Conservation (phyloP, 1,140 invertebrate species). For the Portunus trituberculatus region DNA sequence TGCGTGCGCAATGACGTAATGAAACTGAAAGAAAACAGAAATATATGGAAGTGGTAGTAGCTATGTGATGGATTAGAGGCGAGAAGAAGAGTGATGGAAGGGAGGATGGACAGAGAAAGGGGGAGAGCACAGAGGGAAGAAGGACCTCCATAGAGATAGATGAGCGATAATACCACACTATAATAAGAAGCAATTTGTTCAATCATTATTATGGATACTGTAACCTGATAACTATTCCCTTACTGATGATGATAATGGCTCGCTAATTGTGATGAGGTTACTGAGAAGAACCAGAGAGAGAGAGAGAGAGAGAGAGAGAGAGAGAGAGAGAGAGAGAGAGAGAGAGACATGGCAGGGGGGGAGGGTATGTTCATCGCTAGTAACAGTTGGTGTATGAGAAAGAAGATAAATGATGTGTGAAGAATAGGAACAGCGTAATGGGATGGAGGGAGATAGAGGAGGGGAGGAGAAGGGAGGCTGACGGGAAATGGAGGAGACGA, state of each 20-base stretch:
- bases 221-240: too few species aligned
- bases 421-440: conserved; percentile 37
- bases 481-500: neutral
- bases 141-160: too few species aligned
- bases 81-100: neutral
- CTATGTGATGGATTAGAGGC: neutral
- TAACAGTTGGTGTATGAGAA: conserved; percentile 51
- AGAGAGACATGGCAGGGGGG: neutral
- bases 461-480: conserved; percentile 32
- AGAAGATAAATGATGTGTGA: conserved; percentile 54
- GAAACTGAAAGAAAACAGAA: too few species aligned
- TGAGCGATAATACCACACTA: neutral
- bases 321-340: conserved; percentile 25
- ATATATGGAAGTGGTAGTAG: too few species aligned
- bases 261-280: too few species aligned
- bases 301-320: conserved; percentile 51
- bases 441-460: conserved; percentile 30
- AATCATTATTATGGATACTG: too few species aligned
- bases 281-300: neutral
- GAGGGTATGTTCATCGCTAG: neutral
- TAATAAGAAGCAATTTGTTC: too few species aligned
- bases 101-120: neutral
- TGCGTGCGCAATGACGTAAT: too few species aligned
- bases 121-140: neutral
- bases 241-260: too few species aligned